These are phyloP conservation scores for Macrosiphum euphorbiae DNA, from an alignment of 2,888 invertebrate genomes.

Conservation along the genomic window DNA sequence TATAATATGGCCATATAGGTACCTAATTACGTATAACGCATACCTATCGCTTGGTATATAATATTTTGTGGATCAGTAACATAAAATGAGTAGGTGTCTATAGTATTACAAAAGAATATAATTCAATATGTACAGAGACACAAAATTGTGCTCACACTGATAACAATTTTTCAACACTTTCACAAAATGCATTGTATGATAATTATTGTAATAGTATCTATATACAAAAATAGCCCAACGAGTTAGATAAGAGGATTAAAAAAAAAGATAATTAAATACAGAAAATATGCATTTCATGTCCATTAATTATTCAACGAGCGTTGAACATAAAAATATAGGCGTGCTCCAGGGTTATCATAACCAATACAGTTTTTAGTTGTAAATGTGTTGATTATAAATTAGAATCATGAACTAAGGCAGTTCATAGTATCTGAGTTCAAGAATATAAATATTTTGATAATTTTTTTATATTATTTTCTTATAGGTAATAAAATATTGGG, in stretches of 20 bases:
- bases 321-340: not conserved
- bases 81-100: not conserved
- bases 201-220: not conserved
- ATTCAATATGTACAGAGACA: not conserved
- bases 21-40: no score
- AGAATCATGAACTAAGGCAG: no score
- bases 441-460: no score
- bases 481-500: no score
- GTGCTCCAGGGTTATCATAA: no score
- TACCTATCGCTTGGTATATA: not conserved
- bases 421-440: no score
- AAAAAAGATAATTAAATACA: not conserved
- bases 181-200: not conserved
- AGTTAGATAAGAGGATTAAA: slow-evolving; percentile 26
- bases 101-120: not conserved
- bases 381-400: no score
- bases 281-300: not conserved
- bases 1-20: no score
- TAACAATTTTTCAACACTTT: not conserved
- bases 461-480: no score
- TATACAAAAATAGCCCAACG: slow-evolving; percentile 10
- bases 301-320: not conserved
- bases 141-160: not conserved
- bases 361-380: no score
- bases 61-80: not conserved